Base-by-base conservation (phyloP, 1,140 invertebrate genomes). In the Uloborus diversus region DNA sequence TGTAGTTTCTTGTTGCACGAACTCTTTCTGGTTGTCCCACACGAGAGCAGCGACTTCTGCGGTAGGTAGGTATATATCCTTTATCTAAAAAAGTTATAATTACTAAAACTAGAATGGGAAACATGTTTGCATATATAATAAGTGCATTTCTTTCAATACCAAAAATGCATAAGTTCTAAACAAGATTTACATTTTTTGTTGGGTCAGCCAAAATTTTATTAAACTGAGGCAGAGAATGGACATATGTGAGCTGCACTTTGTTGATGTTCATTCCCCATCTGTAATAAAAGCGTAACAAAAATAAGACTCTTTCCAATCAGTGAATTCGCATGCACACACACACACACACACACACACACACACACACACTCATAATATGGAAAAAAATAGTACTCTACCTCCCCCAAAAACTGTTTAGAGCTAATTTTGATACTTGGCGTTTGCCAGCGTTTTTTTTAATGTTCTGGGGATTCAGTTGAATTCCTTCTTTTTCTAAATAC, bases 361-460 rank as follows among this genome's bases (percentile, higher is more conserved):
- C 32, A 62, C 13, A 33, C 14, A 9, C 4, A 13, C 5, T 5
- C 20, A 62, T n/a, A 3, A 62, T 9, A n/a, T 25, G 7, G n/a
- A 32, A n/a, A 17, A 9, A 25, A 62, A 2, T 14, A 59, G 9
- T 35, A 27, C 25, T 64, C 37, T 1, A 1, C 2, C 37, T 42
- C 37, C 37, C 37, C 37, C 37, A n/a, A 84, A 49, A 84, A 81
- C 9, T 49, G 66, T 70, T 84, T n/a, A n/a, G n/a, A n/a, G n/a
- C n/a, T n/a, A n/a, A n/a, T 84, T 85, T 85, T 5, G 83, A 71
- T 11, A 84, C 25, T 17, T 47, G 25, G 35, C 83, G 59, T 20
- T 82, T 27, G 14, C 85, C 86, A 42, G 37, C 7, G 17, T 82
- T 88, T 85, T 9, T 17, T 42, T 42, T 17, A 42, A 42, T 42